Percentiles rank a stretch among this genome's conserved stretches.
Evolutionary conservation across 2,797 vertebrate genomes (phyloP).

Genomic region (Hafferia zeledoni): DNA sequence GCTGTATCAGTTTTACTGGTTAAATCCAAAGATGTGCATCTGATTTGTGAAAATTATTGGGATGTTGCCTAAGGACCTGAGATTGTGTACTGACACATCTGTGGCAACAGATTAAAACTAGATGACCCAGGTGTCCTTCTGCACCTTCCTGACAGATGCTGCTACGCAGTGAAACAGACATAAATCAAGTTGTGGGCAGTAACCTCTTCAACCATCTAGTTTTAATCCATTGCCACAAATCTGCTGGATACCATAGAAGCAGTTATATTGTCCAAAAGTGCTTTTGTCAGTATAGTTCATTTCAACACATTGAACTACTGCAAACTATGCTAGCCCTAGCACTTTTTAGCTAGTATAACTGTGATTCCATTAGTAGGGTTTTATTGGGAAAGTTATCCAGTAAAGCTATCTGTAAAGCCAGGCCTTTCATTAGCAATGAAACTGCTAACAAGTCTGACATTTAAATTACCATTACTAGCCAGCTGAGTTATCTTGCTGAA

Average conservation of each 20-base stretch:
- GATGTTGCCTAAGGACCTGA: not conserved
- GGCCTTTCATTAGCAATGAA: slow-evolving; percentile 47
- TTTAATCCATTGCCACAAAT: slow-evolving; percentile 45
- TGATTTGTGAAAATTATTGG: not conserved
- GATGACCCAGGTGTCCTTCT: not conserved
- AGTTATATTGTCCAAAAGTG: slow-evolving; percentile 53
- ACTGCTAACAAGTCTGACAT: slow-evolving; percentile 23
- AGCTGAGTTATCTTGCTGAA: slow-evolving; percentile 19
- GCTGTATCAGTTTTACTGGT: not conserved
- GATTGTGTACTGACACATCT: not conserved
- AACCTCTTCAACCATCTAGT: not conserved
- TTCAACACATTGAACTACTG: slow-evolving; percentile 28
- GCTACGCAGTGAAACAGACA: not conserved
- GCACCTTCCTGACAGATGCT: not conserved
- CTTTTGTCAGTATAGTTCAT: slow-evolving; percentile 50
- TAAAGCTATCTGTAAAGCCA: slow-evolving; percentile 58
- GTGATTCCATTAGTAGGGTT: slow-evolving; percentile 42
- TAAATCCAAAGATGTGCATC: not conserved
- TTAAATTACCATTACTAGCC: slow-evolving; percentile 17
- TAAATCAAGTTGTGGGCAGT: not conserved
- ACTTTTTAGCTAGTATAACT: slow-evolving; percentile 50
- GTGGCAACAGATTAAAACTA: not conserved
- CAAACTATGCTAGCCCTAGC: slow-evolving; percentile 36
- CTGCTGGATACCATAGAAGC: slow-evolving; percentile 30
- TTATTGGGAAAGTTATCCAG: slow-evolving; percentile 21